Base-by-base conservation (phyloP, 2,797 vertebrate species). In the Lates japonicus region DNA sequence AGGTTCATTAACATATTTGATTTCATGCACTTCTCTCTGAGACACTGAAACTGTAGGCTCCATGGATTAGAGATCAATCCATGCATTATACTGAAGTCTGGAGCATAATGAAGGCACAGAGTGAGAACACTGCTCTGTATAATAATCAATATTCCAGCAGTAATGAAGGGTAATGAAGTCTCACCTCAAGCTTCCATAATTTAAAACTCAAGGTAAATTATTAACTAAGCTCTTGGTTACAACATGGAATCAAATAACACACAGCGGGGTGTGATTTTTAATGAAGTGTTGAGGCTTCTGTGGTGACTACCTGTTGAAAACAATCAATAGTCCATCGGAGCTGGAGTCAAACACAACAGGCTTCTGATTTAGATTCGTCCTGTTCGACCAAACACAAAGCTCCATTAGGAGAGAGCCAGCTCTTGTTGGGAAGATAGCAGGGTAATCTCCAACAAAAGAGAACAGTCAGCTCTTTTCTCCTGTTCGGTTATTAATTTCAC, bases 401-500 rank as follows among this genome's bases (percentile, higher is more conserved):
- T 49, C 58, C 64, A 16, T n/a, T 31, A 42, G 33, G 4, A 14
- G 55, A 22, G 13, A 37, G 2, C 17, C 48, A 17, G 25, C 41
- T 12, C 8, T 4, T 20, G 0, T 19, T 12, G 10, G 20, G 16
- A 14, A 33, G 49, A n/a, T 2, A 74, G 20, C 65, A 13, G 46
- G 13, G 2, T 39, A 8, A n/a, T 57, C 42, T 33, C 29, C 33
- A 25, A 20, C 60, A 51, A 46, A 72, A 64, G 37, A 35, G 2
- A n/a, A 17, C 63, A 55, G 61, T 71, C 78, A 85, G 76, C 82
- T 64, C 73, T 75, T 82, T 57, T 25, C 64, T 74, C 13, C 44
- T 3, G 1, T 12, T 68, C 76, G 11, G 9, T 65, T 81, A 76
- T 87, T 88, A n/a, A 85, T 88, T 88, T 85, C 86, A 83, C 86